These are phyloP conservation scores for Odocoileus hemionus DNA, from an alignment of 2,113 vertebrate species.

Conservation along the genomic window DNA sequence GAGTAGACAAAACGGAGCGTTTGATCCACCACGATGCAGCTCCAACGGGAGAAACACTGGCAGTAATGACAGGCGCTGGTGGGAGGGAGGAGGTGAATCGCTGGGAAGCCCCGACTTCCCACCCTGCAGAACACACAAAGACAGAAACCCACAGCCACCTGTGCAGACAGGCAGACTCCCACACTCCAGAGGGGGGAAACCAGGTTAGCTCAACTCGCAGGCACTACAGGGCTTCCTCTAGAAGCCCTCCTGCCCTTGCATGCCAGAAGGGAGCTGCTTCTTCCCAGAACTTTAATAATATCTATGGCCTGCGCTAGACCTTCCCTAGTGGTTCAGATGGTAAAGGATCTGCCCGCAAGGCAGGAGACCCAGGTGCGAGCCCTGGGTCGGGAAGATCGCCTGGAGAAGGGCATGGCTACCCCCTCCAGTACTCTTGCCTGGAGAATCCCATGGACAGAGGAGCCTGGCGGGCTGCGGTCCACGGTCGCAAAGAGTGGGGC, in stretches of 20 bases:
- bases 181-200: neutral
- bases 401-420: neutral
- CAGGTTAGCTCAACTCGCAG: neutral
- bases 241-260: neutral
- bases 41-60: slow-evolving; percentile 62
- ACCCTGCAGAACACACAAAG: neutral
- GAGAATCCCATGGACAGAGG: neutral
- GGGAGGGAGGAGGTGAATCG: neutral
- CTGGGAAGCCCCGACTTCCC: slow-evolving; percentile 36
- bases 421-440: neutral
- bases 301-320: neutral
- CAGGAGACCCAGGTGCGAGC: neutral
- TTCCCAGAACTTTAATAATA: neutral
- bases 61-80: slow-evolving; percentile 53
- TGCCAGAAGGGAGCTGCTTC: neutral
- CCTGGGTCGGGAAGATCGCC: neutral
- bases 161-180: slow-evolving; percentile 18
- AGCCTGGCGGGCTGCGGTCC: neutral
- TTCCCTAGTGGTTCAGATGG: neutral
- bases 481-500: neutral
- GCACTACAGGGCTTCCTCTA: neutral
- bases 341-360: neutral
- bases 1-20: neutral
- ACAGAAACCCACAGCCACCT: neutral
- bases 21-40: slow-evolving; percentile 36